A percentile compares a stretch with the other conserved stretches of the same genome.
These are phyloP conservation scores for Eulacestoma nigropectus DNA, from an alignment of 2,113 vertebrate genomes.

Conservation along the genomic window DNA sequence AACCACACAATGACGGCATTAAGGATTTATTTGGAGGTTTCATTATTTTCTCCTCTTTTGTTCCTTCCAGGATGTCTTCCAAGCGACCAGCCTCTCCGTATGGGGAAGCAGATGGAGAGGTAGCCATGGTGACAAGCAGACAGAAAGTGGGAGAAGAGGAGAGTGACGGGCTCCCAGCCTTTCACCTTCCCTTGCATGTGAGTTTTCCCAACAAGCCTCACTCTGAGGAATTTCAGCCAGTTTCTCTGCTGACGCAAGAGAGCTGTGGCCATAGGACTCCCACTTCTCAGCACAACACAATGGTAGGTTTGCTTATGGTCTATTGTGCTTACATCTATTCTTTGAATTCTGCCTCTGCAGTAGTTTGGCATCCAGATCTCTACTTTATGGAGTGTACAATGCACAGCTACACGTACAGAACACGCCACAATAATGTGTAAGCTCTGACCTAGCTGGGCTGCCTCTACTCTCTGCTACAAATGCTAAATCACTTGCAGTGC, in stretches of 20 bases:
- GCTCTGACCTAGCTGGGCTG: constrained; percentile 18
- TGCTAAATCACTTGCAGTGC: neutral
- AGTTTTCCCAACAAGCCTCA: constrained; percentile 94
- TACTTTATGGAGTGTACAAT: neutral
- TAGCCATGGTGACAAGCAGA: constrained; percentile 99
- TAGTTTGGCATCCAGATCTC: constrained; percentile 38
- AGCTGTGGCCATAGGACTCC: constrained; percentile 88
- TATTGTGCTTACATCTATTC: constrained; percentile 61
- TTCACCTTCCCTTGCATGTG: constrained; percentile 97
- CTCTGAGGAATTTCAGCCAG: constrained; percentile 84
- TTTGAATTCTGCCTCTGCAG: constrained; percentile 37
- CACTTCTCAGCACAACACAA: constrained; percentile 82
- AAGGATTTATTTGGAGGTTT: constrained; percentile 86
- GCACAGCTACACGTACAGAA: constrained; percentile 1
- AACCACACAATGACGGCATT: constrained; percentile 85
- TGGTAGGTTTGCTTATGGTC: constrained; percentile 77
- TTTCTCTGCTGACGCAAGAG: constrained; percentile 82
- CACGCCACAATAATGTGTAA: constrained; percentile 20
- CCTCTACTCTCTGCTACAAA: neutral
- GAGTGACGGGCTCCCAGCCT: constrained; percentile 92
- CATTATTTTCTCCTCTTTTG: constrained; percentile 86
- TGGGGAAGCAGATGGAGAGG: constrained; percentile 99
- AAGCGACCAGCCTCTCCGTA: constrained; percentile 99
- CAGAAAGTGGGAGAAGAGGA: constrained; percentile 98
- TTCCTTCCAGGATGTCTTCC: constrained; percentile 99